phyloP scores from a whole-genome alignment of 2,113 vertebrate genomes.

The Lutjanus erythropterus region DNA sequence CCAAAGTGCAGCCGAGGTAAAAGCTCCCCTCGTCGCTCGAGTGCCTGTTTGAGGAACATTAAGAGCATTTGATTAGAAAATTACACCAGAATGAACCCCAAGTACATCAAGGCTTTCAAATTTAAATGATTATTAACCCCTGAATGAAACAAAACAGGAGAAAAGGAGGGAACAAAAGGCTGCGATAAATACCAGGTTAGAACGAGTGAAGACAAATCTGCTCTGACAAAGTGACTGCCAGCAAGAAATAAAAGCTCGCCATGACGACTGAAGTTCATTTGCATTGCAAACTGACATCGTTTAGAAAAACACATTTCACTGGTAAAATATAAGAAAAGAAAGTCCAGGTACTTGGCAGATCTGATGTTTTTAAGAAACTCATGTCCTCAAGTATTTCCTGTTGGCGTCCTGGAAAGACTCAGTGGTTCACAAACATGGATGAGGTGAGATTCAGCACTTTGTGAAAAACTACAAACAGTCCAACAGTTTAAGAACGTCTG shows the following conservation, averaged over 20 bases:
- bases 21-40: background rate
- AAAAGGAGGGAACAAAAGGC: background rate
- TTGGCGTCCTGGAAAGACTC: too few species aligned
- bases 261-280: background rate
- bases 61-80: constrained; percentile 17
- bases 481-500: too few species aligned
- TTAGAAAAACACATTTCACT: too few species aligned
- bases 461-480: too few species aligned
- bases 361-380: too few species aligned
- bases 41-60: background rate
- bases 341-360: too few species aligned
- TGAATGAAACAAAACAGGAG: background rate
- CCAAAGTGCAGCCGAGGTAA: background rate
- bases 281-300: background rate
- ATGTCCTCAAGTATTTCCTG: too few species aligned
- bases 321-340: too few species aligned
- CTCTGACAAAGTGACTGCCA: background rate
- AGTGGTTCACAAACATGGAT: too few species aligned
- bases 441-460: too few species aligned
- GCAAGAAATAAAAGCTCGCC: background rate
- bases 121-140: constrained; percentile 12
- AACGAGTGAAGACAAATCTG: background rate
- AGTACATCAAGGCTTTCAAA: background rate
- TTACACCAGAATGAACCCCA: background rate
- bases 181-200: background rate